Evolutionary conservation across 2,888 invertebrate species (phyloP).

Genomic region (Diarsia rubi): DNA sequence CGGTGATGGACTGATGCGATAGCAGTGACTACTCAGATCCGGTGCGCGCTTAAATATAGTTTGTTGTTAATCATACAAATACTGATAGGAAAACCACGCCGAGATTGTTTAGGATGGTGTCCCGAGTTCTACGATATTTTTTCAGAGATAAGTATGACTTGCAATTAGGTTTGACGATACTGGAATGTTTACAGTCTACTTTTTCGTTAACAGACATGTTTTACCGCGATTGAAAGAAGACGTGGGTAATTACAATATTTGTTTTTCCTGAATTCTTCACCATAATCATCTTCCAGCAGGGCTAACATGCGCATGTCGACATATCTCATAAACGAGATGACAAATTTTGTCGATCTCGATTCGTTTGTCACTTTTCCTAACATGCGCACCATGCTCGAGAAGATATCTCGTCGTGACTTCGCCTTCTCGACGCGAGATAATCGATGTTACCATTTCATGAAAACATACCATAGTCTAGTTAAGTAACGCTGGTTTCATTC

Average conservation of each 20-base stretch:
- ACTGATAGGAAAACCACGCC: conserved; percentile 39
- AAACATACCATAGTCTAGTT: too few relatives aligned
- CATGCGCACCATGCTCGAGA: too few relatives aligned
- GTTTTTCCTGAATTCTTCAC: neutral
- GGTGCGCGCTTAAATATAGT: conserved; percentile 43
- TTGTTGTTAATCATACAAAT: conserved; percentile 49
- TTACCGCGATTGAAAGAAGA: neutral
- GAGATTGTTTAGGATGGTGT: neutral
- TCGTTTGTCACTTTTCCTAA: too few relatives aligned
- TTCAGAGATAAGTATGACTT: conserved; percentile 32
- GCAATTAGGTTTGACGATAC: neutral
- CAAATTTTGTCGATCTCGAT: too few relatives aligned
- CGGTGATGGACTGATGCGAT: conserved; percentile 7
- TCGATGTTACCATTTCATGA: too few relatives aligned
- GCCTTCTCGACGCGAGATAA: too few relatives aligned
- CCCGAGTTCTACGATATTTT: conserved; percentile 16
- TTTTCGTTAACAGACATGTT: neutral
- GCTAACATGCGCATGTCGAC: too few relatives aligned
- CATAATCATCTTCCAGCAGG: too few relatives aligned
- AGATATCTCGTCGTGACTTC: too few relatives aligned
- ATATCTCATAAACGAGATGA: too few relatives aligned
- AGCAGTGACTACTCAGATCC: conserved; percentile 18
- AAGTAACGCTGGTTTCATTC: too few relatives aligned
- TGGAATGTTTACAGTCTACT: neutral
- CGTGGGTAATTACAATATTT: neutral